Evolutionary conservation across 2,888 invertebrate genomes (phyloP), one percentile per base, ranked within the genome.

Genomic region (Aradus depressus): DNA sequence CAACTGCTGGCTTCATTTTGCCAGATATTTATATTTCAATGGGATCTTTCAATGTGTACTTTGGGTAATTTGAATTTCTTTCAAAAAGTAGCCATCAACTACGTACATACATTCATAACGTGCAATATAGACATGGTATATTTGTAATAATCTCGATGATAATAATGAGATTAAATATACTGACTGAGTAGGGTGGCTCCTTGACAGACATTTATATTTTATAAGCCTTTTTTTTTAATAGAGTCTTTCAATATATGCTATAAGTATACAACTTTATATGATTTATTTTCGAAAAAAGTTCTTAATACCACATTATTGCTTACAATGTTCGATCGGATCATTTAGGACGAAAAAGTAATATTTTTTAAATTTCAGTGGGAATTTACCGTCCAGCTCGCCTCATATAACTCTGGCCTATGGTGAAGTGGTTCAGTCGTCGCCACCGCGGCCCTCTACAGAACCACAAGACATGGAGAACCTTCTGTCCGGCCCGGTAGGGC

Each of bases 381-480:
- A 67, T 6, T 63, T 68, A 28, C 67, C 71, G 1, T 67, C 71
- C 5, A 70, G 73, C 6, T 71, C 73, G 61, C 72, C 75, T 1
- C 73, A 72, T 54, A 73, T 76, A 10, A 75, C 75, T 8, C 63
- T 76, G 35, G 75, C 74, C 35, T 76, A 76, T 58, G 72, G 71
- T 58, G 69, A 74, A 12, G 69, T 75, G 3, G 74, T 56, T 25
- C 51, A 51, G 10, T 41, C 38, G 14, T 43, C 52, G 16, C 53
- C 59, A 3, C 53, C 58, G 12, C 55, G 47, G 8, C 38, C 54
- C 5, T 34, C 53, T 2, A 43, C 44, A 14, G 45, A 53, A 6
- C 52, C 49, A 60, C 73, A 75, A 53, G 68, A 72, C 23, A 67
- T 70, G 53, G 72, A 75, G 59, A 73, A 75, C 56, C 71, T 70